Evolutionary conservation across 1,140 invertebrate species (phyloP).

Genomic region (Choristoneura fumiferana): DNA sequence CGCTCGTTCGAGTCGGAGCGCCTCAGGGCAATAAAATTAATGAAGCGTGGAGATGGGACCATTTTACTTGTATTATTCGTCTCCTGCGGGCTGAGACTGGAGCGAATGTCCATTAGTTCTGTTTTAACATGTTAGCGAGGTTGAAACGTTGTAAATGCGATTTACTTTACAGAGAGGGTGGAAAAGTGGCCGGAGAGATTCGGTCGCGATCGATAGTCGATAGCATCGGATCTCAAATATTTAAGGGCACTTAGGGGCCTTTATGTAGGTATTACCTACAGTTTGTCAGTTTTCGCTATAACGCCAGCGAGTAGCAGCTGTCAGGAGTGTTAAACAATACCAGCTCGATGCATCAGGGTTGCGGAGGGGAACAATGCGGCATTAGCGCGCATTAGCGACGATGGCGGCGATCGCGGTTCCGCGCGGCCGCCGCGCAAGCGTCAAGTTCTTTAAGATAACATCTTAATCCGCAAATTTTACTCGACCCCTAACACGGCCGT

Average conservation of each 20-base stretch:
- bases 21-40: slow-evolving; percentile 77
- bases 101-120: slow-evolving; percentile 79
- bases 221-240: slow-evolving; percentile 43
- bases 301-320: not conserved
- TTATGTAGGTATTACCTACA: not conserved
- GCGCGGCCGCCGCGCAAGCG: slow-evolving; percentile 28
- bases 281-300: not conserved
- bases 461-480: slow-evolving; percentile 56
- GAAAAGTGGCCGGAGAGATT: slow-evolving; percentile 69
- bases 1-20: slow-evolving; percentile 57
- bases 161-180: slow-evolving; percentile 74
- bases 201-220: slow-evolving; percentile 61
- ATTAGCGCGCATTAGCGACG: slow-evolving; percentile 65
- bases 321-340: not conserved
- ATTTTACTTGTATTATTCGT: slow-evolving; percentile 79
- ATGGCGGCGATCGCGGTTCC: slow-evolving; percentile 41
- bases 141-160: slow-evolving; percentile 78
- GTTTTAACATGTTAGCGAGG: slow-evolving; percentile 78
- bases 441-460: slow-evolving; percentile 53
- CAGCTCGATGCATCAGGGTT: not conserved
- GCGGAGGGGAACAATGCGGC: slow-evolving; percentile 44
- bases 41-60: slow-evolving; percentile 78
- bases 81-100: slow-evolving; percentile 75
- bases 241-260: slow-evolving; percentile 13
- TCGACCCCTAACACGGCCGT: slow-evolving; percentile 28